phyloP scores from a whole-genome alignment of 2,113 vertebrate genomes.

The Sigmodon hispidus region DNA sequence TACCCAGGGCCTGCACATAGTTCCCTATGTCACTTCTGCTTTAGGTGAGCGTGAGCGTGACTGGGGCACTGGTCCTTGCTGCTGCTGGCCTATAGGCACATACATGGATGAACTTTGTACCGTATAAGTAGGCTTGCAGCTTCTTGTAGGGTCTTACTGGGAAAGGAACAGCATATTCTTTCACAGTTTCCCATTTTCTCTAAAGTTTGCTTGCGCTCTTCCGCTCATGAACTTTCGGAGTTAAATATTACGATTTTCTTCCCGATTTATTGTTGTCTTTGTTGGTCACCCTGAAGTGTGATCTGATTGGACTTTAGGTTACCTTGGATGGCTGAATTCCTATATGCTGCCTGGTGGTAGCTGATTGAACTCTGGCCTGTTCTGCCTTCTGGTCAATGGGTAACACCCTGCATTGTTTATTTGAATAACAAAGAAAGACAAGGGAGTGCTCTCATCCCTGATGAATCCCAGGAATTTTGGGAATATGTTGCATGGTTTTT shows the following conservation, averaged over 20 bases:
- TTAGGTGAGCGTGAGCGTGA: neutral
- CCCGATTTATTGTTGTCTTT: neutral
- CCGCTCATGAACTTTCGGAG: neutral
- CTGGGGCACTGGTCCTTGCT: neutral
- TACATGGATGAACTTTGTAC: neutral
- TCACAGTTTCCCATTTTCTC: neutral
- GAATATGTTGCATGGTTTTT: neutral
- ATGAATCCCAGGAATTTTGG: neutral
- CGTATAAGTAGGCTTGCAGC: neutral
- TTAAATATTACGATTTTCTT: neutral
- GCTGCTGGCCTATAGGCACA: neutral
- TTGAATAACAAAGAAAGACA: neutral
- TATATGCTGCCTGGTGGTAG: neutral
- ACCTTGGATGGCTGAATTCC: neutral
- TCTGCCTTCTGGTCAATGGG: neutral
- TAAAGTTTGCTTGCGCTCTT: neutral
- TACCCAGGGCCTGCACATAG: neutral
- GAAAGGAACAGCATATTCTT: conserved; percentile 12
- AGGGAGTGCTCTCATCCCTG: neutral
- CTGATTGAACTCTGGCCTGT: neutral
- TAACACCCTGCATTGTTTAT: neutral
- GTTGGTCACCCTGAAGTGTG: neutral
- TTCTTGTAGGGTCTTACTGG: conserved; percentile 15
- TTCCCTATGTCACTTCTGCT: neutral
- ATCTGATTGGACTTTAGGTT: neutral